A percentile compares a stretch with the other conserved stretches of the same genome.
phyloP scores from a whole-genome alignment of 2,888 invertebrate genomes.

The Cheilosia grossa region DNA sequence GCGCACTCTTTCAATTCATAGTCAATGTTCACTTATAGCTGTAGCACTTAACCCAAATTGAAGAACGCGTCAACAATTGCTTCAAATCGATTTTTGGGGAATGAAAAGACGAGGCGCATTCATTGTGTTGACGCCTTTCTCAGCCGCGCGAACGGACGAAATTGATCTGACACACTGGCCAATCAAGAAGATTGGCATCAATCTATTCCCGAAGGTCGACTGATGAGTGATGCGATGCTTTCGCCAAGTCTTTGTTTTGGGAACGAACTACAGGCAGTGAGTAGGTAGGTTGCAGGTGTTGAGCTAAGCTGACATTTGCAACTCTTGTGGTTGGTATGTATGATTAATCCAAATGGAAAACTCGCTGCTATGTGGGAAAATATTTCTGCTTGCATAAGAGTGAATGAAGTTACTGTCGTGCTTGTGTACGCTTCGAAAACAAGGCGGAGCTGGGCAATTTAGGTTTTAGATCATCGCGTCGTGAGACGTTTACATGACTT shows the following conservation, averaged over 20 bases:
- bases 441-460: not conserved
- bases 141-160: slow-evolving; percentile 2
- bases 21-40: slow-evolving; percentile 1
- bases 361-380: not conserved
- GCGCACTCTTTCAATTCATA: not conserved
- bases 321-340: not conserved
- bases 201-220: slow-evolving; percentile 25
- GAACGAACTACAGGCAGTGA: too few relatives aligned
- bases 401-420: not conserved
- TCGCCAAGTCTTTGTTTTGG: slow-evolving; percentile 7
- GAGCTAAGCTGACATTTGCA: slow-evolving; percentile 1
- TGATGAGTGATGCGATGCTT: slow-evolving; percentile 25
- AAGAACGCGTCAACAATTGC: slow-evolving; percentile 1
- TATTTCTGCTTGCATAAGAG: not conserved
- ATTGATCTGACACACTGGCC: slow-evolving; percentile 24
- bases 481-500: not conserved
- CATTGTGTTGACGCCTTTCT: not conserved
- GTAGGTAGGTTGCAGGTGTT: slow-evolving; percentile 1
- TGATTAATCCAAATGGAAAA: not conserved
- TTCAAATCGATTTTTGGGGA: slow-evolving; percentile 7
- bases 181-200: slow-evolving; percentile 31
- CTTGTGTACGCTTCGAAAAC: not conserved
- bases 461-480: not conserved
- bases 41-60: slow-evolving; percentile 18
- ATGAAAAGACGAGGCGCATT: slow-evolving; percentile 2